These are phyloP conservation scores for Coilia nasus DNA, from an alignment of 2,797 vertebrate genomes.

Conservation along the genomic window DNA sequence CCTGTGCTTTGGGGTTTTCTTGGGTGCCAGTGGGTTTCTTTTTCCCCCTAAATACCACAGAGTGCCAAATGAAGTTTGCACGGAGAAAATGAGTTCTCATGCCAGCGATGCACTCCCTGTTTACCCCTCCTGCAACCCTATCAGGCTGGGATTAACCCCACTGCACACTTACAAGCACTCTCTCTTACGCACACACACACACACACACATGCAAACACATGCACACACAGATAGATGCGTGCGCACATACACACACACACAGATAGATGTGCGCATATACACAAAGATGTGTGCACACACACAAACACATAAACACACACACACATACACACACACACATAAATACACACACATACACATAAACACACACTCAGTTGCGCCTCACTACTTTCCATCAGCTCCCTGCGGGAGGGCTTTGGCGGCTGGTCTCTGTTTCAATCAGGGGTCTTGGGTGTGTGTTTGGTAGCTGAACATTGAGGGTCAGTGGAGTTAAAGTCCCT, in stretches of 20 bases:
- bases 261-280: not conserved
- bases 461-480: conserved; percentile 40
- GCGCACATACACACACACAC: not conserved
- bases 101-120: conserved; percentile 28
- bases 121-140: not conserved
- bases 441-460: conserved; percentile 52
- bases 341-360: not conserved
- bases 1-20: not conserved
- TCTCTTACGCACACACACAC: too few relatives aligned
- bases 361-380: not conserved
- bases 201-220: too few relatives aligned
- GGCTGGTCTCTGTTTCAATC: conserved; percentile 43
- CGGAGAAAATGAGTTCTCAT: not conserved
- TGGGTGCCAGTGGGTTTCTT: not conserved
- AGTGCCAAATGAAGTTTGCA: conserved; percentile 4
- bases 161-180: too few relatives aligned
- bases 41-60: not conserved
- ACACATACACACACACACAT: conserved; percentile 10
- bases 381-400: conserved; percentile 21
- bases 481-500: conserved; percentile 38
- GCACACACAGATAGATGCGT: not conserved
- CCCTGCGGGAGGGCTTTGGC: conserved; percentile 34
- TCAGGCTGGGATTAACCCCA: not conserved
- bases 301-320: not conserved
- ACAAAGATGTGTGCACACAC: not conserved